A percentile compares a stretch with the other conserved stretches of the same genome.
Conservation (phyloP, 2,113 vertebrate genomes). For the Neodontobutis hainanensis region DNA sequence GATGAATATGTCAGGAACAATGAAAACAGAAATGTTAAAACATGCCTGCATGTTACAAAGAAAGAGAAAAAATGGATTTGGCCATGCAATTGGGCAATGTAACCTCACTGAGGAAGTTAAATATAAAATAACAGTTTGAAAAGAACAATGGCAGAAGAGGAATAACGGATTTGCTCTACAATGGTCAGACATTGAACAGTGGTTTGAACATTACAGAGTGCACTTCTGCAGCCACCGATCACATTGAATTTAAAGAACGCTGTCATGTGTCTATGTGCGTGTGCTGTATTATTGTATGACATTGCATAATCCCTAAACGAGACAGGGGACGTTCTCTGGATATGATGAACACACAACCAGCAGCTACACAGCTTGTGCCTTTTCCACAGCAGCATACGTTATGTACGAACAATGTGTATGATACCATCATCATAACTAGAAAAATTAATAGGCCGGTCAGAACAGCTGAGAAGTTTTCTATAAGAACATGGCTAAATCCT, state of each 20-base stretch:
- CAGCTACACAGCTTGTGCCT: constrained; percentile 59
- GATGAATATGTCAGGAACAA: constrained; percentile 13
- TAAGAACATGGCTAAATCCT: constrained; percentile 70
- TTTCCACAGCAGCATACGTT: constrained; percentile 60
- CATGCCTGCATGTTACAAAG: constrained; percentile 80
- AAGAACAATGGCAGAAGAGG: constrained; percentile 3
- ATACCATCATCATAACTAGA: constrained; percentile 43
- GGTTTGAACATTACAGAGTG: constrained; percentile 64
- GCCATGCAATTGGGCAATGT: constrained; percentile 8
- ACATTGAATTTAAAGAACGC: constrained; percentile 38
- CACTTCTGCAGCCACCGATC: constrained; percentile 53
- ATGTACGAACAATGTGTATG: constrained; percentile 47
- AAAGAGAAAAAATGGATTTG: constrained; percentile 21
- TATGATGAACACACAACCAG: constrained; percentile 27
- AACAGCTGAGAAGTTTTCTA: constrained; percentile 55
- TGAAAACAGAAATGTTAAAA: constrained; percentile 48
- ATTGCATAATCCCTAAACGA: constrained; percentile 65
- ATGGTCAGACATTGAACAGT: constrained; percentile 55
- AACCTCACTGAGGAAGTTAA: constrained; percentile 1
- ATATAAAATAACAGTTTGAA: constrained; percentile 15
- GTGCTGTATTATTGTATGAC: constrained; percentile 45
- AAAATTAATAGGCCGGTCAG: constrained; percentile 44
- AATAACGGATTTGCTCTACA: constrained; percentile 25
- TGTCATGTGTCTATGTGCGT: constrained; percentile 10
- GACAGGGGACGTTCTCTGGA: constrained; percentile 47